Evolutionary conservation across 2,113 vertebrate species (phyloP).

Genomic region (Engraulis encrasicolus): DNA sequence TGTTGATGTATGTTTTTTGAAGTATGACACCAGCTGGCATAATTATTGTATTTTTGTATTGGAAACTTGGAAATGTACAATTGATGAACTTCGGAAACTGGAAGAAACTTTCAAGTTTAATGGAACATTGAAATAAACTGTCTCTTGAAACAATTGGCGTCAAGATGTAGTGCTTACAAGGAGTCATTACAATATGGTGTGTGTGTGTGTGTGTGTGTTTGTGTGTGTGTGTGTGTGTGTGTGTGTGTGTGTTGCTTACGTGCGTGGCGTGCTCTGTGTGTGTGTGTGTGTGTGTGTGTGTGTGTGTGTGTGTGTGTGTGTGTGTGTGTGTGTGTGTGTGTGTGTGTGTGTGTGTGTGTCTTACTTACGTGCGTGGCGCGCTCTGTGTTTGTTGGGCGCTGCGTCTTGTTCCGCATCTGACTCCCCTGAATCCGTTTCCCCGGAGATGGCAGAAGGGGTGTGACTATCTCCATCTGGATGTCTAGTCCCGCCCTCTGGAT

Average conservation of each 20-base stretch:
- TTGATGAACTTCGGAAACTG: too few relatives aligned
- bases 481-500: conserved; percentile 83
- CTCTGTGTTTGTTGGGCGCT: conserved; percentile 91
- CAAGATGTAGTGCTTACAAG: too few relatives aligned
- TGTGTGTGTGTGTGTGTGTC: background rate
- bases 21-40: too few relatives aligned
- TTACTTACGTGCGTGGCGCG: conserved; percentile 92
- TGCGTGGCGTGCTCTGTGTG: background rate
- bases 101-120: too few relatives aligned
- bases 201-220: background rate
- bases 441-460: conserved; percentile 87
- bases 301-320: background rate
- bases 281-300: background rate
- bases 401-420: conserved; percentile 81
- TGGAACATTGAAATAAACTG: too few relatives aligned
- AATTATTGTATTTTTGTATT: too few relatives aligned
- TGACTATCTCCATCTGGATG: conserved; percentile 81
- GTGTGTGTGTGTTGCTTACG: background rate
- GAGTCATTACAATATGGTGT: too few relatives aligned
- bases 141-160: too few relatives aligned
- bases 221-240: background rate
- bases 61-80: too few relatives aligned
- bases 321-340: background rate
- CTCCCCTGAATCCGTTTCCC: conserved; percentile 84
- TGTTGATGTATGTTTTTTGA: too few relatives aligned